Evolutionary conservation across 2,888 invertebrate genomes (phyloP).

Genomic region (Helleia helle): DNA sequence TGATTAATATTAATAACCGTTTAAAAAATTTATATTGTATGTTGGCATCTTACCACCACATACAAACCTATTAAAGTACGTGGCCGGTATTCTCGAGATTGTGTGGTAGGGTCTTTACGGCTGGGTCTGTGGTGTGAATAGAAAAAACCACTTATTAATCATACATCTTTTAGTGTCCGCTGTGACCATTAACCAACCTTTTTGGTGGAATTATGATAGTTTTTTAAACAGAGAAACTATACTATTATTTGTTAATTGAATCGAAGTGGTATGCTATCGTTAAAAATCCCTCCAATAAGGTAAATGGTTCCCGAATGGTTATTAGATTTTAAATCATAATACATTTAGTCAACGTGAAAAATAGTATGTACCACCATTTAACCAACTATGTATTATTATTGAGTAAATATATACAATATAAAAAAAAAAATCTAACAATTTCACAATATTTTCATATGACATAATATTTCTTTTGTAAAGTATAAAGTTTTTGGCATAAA

Average conservation of each 20-base stretch:
- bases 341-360: not conserved
- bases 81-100: constrained; percentile 34
- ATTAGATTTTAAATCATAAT: not conserved
- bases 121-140: constrained; percentile 59
- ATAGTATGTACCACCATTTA: not conserved
- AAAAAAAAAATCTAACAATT: too few species aligned
- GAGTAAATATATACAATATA: too few species aligned
- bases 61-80: constrained; percentile 61
- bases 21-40: constrained; percentile 39
- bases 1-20: constrained; percentile 1
- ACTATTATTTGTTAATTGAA: not conserved
- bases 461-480: too few species aligned
- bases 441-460: not conserved
- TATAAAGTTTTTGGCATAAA: not conserved
- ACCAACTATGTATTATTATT: too few species aligned
- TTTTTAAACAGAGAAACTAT: not conserved
- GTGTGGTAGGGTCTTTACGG: constrained; percentile 48
- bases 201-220: constrained; percentile 24
- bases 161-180: constrained; percentile 21
- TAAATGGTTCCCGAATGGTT: not conserved
- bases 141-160: constrained; percentile 61
- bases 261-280: not conserved
- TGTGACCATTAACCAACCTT: constrained; percentile 22
- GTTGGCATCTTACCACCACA: constrained; percentile 73
- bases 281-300: constrained; percentile 4